Base-by-base conservation (phyloP, 2,113 vertebrate species). In the Gopherus flavomarginatus region DNA sequence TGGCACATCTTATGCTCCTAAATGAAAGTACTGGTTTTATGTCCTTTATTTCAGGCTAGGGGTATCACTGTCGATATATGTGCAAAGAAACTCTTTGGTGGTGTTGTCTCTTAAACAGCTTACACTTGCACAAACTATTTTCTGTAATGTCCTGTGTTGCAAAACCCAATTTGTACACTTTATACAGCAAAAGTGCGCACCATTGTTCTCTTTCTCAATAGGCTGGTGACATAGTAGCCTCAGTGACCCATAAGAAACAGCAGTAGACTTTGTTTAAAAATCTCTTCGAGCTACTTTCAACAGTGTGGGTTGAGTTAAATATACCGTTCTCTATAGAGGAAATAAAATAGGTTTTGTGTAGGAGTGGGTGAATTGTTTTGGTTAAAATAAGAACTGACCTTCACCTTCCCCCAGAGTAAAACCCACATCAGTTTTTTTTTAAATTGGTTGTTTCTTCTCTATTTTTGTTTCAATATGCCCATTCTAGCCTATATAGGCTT, bases 1-100 rank as follows among this genome's bases (percentile, higher is more conserved):
- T 59, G 87, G 44, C 42, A 89, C 94, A 47, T 27, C 38, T 8
- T 44, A 78, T 4, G 52, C 85, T 92, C 96, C 92, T 81, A 95
- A 83, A 81, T 87, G 31, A 82, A 95, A 91, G 56, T 75, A 59
- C 79, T 83, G 69, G 42, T 90, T 97, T 95, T 90, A 87, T 89
- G 56, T 88, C 21, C 77, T 94, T 94, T 91, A 89, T 90, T 79
- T 94, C 90, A 81, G 49, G 83, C 94, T 86, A 90, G 79, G 89
- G 95, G 81, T 79, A 81, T 52, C 56, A 62, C 38, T 91, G 54
- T 83, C 87, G 0, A 0, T 92, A 92, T 69, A 95, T 0, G 1
- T 77, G 86, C 75, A 87, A 95, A 69, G 13, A 93, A 95, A 95
- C 95, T 97, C 94, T 97, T 95, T 90, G 87, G 81, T 88, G 47